Conservation (phyloP, 2,888 invertebrate genomes). For the Caenorhabditis afra region DNA sequence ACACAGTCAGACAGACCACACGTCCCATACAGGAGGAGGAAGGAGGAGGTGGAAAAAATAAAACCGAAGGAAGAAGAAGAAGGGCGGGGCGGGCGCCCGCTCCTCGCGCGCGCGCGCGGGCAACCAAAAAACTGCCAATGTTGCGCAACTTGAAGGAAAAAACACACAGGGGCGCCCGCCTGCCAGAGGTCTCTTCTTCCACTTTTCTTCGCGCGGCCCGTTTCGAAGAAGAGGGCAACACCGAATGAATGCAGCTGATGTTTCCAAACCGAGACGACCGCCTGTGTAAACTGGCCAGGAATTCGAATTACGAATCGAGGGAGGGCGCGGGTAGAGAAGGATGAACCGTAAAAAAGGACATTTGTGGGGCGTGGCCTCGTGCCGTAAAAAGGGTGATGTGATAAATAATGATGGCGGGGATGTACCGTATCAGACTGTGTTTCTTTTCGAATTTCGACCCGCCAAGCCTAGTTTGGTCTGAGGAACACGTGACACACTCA, state of each 20-base stretch:
- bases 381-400: neutral
- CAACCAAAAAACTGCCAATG: conserved; percentile 40
- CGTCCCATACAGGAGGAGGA: conserved; percentile 48
- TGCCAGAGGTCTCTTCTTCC: conserved; percentile 21
- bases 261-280: conserved; percentile 18
- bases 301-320: no score
- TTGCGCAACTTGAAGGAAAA: conserved; percentile 53
- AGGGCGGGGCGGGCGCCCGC: conserved; percentile 34
- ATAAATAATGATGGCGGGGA: neutral
- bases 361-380: conserved; percentile 12
- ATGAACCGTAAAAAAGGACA: conserved; percentile 28
- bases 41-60: conserved; percentile 15
- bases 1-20: conserved; percentile 45
- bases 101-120: conserved; percentile 28
- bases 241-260: conserved; percentile 14
- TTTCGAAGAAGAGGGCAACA: conserved; percentile 25
- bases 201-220: conserved; percentile 4
- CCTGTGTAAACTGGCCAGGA: conserved; percentile 38
- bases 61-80: conserved; percentile 19
- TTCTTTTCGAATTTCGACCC: neutral
- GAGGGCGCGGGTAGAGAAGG: conserved; percentile 12
- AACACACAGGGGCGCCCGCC: conserved; percentile 23
- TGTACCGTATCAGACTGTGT: neutral
- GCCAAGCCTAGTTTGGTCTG: neutral
- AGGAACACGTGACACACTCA: neutral